Base-by-base conservation (phyloP, 1,140 invertebrate species). In the Subanguina moxae region DNA sequence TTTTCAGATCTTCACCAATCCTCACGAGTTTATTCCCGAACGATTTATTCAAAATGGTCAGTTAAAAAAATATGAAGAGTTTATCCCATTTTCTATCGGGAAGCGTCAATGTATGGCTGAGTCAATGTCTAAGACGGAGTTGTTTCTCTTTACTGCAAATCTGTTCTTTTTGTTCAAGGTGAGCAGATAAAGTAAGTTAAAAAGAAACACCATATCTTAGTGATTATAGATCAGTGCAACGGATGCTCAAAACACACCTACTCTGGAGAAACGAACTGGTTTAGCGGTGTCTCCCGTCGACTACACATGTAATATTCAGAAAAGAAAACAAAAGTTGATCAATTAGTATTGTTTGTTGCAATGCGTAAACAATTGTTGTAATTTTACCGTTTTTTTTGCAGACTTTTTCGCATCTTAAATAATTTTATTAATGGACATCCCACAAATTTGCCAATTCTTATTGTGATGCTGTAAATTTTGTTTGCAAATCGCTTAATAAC, bases 61-160 rank as follows among this genome's bases (percentile, higher is more conserved):
- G 23, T 88, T 93, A n/a, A 85, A 84, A 45, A 90, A 90, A 64
- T 91, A 91, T 0, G 89, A 91, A 73, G 91, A 86, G 83, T 93
- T 93, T 83, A 89, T 94, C 85, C 91, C 91, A 0, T 93, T 93
- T 82, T 91, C 63, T 38, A 89, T 91, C 0, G 91, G 85, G 8
- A 78, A 78, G 56, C 86, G 92, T n/a, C 91, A 91, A 88, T 94
- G 92, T 78, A 84, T 94, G 8, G 72, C 75, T 15, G 75, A 74
- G 30, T 64, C 48, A 32, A 30, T 61, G 58, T 19, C 58, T 19
- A 19, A 28, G 28, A 61, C 27, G 58, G 58, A 61, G n/a, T 57
- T 70, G 64, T 58, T 70, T 17, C 65, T 70, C 25, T 70, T 70
- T 27, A 59, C 68, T 1, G 68, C 68, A 7, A 70, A 70, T 70